phyloP scores from a whole-genome alignment of 53 echinoderm and acorn worm genomes.

The Zoroaster sp. region DNA sequence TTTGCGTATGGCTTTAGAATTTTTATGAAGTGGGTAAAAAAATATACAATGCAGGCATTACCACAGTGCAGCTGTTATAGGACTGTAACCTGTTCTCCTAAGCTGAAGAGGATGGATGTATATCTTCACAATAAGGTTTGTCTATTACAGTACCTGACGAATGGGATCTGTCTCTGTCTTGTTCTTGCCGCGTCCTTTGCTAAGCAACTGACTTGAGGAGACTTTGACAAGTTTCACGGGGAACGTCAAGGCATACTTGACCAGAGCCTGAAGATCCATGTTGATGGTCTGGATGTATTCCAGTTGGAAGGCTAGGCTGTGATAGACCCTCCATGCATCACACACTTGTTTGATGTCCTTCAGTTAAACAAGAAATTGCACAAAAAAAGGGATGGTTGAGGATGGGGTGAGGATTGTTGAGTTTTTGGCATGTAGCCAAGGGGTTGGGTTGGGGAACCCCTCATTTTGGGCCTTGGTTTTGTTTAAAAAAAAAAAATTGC shows the following conservation, averaged over 20 bases:
- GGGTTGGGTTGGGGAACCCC: too few species aligned
- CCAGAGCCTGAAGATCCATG: constrained; percentile 59
- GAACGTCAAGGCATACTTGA: constrained; percentile 36
- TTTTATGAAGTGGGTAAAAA: too few species aligned
- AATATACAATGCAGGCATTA: too few species aligned
- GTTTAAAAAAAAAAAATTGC: too few species aligned
- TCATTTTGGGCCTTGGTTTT: too few species aligned
- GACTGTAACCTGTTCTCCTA: too few species aligned
- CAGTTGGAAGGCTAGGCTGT: constrained; percentile 77
- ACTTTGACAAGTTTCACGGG: constrained; percentile 5
- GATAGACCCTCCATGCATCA: constrained; percentile 76
- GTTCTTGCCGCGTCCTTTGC: constrained; percentile 37
- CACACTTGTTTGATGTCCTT: constrained; percentile 57
- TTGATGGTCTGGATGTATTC: constrained; percentile 76
- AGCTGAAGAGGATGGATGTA: too few species aligned
- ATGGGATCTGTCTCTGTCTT: constrained; percentile 28
- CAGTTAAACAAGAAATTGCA: background rate
- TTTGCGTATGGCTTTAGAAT: too few species aligned
- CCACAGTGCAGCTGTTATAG: too few species aligned
- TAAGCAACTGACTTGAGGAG: constrained; percentile 25
- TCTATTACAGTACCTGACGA: background rate
- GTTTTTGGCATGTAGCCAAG: too few species aligned
- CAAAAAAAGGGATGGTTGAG: background rate
- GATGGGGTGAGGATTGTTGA: too few species aligned
- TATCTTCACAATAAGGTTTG: too few species aligned